Percentiles rank a stretch among this genome's conserved stretches.
Conservation (phyloP, 92 coral and sea anemone species). For the Hydrozoanthus gracilis region DNA sequence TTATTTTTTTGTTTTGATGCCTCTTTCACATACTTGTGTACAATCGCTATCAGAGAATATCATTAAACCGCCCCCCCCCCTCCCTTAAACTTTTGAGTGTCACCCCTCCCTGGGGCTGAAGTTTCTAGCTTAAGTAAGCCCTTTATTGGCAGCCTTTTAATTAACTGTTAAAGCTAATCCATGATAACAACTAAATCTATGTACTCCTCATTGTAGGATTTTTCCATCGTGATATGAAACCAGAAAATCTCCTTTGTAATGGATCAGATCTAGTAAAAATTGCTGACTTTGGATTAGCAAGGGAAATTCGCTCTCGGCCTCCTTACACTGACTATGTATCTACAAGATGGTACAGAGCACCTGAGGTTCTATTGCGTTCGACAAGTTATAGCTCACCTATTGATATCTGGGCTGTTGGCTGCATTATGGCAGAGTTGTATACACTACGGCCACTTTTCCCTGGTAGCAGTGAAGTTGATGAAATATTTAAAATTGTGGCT, state of each 20-base stretch:
- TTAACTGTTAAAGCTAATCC: too few relatives aligned
- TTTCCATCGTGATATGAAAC: constrained; percentile 99
- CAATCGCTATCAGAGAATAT: too few relatives aligned
- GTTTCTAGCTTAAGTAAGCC: too few relatives aligned
- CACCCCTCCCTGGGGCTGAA: too few relatives aligned
- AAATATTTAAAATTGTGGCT: constrained; percentile 84
- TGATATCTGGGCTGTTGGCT: constrained; percentile 98
- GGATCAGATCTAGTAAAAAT: constrained; percentile 95
- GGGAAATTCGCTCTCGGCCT: constrained; percentile 95
- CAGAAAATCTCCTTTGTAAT: constrained; percentile 94
- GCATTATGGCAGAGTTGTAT: constrained; percentile 97
- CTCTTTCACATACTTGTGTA: too few relatives aligned
- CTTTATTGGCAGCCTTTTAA: not conserved
- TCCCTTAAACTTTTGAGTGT: too few relatives aligned
- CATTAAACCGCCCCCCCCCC: too few relatives aligned
- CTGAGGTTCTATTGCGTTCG: constrained; percentile 92
- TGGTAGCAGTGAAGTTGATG: constrained; percentile 98
- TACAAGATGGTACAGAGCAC: constrained; percentile 99
- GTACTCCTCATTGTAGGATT: constrained; percentile 61
- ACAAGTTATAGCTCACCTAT: constrained; percentile 96
- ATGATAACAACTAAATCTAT: not conserved
- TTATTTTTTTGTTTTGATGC: too few relatives aligned
- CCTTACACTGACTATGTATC: constrained; percentile 98
- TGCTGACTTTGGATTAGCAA: constrained; percentile 98
- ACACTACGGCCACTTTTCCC: constrained; percentile 96